Conservation (phyloP, 2,888 invertebrate genomes). For the Minunthozetes semirufus region DNA sequence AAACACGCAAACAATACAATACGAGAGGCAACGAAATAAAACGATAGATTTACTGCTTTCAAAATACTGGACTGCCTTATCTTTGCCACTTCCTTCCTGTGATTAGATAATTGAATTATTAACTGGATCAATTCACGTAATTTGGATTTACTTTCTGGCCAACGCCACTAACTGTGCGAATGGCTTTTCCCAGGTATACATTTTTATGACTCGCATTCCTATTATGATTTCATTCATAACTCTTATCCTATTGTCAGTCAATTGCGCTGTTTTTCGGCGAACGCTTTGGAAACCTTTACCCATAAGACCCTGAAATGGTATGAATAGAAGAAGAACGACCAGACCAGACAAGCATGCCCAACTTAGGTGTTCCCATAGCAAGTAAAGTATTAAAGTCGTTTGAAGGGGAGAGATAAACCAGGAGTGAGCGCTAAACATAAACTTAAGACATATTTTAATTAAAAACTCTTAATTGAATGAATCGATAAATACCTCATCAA, state of each 20-base stretch:
- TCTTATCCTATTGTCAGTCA: conserved; percentile 80
- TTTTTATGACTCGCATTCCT: conserved; percentile 90
- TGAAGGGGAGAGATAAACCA: conserved; percentile 83
- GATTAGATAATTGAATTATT: too few relatives aligned
- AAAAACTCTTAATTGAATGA: neutral
- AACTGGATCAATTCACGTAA: too few relatives aligned
- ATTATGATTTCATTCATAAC: conserved; percentile 90
- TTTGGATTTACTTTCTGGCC: conserved; percentile 58
- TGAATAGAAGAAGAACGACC: conserved; percentile 64
- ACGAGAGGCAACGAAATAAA: conserved; percentile 66
- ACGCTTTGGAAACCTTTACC: conserved; percentile 51
- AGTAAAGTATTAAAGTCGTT: conserved; percentile 66
- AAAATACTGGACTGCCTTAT: conserved; percentile 57
- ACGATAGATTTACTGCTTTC: conserved; percentile 60
- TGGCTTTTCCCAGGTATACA: conserved; percentile 90
- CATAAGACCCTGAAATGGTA: conserved; percentile 68
- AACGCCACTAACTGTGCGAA: conserved; percentile 70
- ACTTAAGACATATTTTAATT: neutral
- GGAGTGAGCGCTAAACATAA: conserved; percentile 62
- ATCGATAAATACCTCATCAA: conserved; percentile 58
- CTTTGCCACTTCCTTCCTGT: conserved; percentile 60
- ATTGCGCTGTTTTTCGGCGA: conserved; percentile 68
- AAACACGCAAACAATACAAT: conserved; percentile 73
- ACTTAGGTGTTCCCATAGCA: conserved; percentile 70
- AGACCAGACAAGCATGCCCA: conserved; percentile 67